phyloP scores from a whole-genome alignment of 2,797 vertebrate species.

The Podargus strigoides region DNA sequence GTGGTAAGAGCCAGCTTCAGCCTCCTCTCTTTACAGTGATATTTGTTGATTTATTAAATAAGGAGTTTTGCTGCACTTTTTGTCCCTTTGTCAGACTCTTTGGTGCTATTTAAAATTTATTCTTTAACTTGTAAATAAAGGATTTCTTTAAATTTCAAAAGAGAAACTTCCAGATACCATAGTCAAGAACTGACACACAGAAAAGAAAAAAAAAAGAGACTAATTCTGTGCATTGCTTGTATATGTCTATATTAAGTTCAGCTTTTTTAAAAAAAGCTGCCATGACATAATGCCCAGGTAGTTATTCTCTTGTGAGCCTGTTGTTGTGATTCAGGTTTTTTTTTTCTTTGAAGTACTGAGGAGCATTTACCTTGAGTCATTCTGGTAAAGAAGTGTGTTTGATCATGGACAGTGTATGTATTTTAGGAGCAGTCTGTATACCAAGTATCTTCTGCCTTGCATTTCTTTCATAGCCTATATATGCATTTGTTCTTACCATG shows the following conservation, averaged over 20 bases:
- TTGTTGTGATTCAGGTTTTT: not conserved
- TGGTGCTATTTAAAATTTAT: not conserved
- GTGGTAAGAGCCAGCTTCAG: not conserved
- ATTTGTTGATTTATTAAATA: not conserved
- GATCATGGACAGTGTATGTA: accelerated
- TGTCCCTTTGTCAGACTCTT: not conserved
- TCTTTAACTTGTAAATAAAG: not conserved
- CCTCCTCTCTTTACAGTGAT: not conserved
- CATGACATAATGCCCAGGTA: not conserved
- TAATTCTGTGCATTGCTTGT: not conserved
- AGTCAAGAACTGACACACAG: not conserved
- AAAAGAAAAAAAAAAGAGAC: not conserved
- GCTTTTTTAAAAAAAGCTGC: not conserved
- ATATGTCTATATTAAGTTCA: not conserved
- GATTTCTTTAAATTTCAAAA: not conserved
- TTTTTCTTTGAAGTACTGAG: not conserved
- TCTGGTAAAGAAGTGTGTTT: not conserved
- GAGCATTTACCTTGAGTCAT: not conserved
- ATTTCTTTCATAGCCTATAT: not conserved
- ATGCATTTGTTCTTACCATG: not conserved
- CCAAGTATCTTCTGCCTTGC: not conserved
- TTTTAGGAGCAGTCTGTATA: not conserved
- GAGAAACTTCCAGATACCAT: not conserved
- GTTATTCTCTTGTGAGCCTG: not conserved
- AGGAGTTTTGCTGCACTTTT: not conserved